Evolutionary conservation across 2,113 vertebrate species (phyloP).

Genomic region (Clarias macrocephalus): DNA sequence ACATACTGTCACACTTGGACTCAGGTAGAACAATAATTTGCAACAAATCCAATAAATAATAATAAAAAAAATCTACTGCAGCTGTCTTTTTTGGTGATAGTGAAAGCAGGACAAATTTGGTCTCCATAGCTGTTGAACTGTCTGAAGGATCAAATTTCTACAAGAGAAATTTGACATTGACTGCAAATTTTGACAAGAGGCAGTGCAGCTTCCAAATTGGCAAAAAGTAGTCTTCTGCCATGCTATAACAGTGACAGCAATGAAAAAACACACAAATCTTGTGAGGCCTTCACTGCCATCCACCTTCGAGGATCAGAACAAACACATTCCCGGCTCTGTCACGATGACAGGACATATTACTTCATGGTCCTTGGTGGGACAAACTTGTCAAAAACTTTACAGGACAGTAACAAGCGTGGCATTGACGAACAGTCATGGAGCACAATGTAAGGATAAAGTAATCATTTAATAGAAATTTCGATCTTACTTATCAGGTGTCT

Average conservation of each 20-base stretch:
- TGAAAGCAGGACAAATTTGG: neutral
- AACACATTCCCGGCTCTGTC: neutral
- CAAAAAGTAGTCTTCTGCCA: constrained; percentile 33
- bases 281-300: neutral
- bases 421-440: neutral
- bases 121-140: neutral
- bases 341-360: neutral
- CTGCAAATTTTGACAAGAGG: constrained; percentile 14
- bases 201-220: constrained; percentile 25
- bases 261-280: constrained; percentile 19
- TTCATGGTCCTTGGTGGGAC: neutral
- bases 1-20: neutral
- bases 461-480: neutral
- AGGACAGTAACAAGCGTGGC: neutral
- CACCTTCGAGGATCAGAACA: constrained; percentile 15
- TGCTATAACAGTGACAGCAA: constrained; percentile 24
- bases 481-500: neutral
- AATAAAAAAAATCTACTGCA: neutral
- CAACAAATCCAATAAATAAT: neutral
- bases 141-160: constrained; percentile 24
- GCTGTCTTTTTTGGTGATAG: neutral
- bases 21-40: neutral
- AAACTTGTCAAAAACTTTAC: neutral
- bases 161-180: constrained; percentile 19
- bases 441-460: neutral